Base-by-base conservation (phyloP, 2,888 invertebrate species). In the Calephelis perditalis region DNA sequence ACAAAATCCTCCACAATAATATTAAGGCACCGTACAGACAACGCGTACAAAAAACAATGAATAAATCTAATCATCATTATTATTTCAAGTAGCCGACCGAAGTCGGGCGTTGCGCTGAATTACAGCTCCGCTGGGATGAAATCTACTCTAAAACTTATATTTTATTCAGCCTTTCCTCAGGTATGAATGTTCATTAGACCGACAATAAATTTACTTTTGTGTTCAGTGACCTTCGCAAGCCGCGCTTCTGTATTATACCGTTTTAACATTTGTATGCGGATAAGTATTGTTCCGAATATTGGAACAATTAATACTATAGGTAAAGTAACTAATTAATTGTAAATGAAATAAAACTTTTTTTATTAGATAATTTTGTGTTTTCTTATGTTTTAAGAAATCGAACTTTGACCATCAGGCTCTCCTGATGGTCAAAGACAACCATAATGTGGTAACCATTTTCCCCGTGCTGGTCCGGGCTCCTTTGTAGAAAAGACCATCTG, bases 121-220 rank as follows among this genome's bases (percentile, higher is more conserved):
- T 85, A 86, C 73, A 67, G 71, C 77, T 68, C 84, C 77, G 67
- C 47, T 26, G 85, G 79, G 84, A 79, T 71, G 68, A 75, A 77
- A 81, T 82, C 70, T 71, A 80, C 84, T 82, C 77, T 68, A 75
- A 70, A 73, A 74, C 80, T 80, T 73, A 86, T 88, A 77, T 84
- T 80, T 86, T 81, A 88, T 88, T 86, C 81, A 86, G 74, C 71
- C 77, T 82, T 83, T 82, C 82, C 83, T 82, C 83, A 80, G 82
- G 79, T 86, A 84, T 81, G 80, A 82, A 81, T 84, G 82, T 84
- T 86, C 83, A 84, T 87, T 86, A 84, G 79, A 49, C 63, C 59
- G 65, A 65, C 62, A 65, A 65, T 65, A 67, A 65, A 65, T 66
- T 66, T 66, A 67, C 65, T 75, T 77, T 76, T 70, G 72, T 78